These are phyloP conservation scores for Colius striatus DNA, from an alignment of 2,113 vertebrate genomes.

Conservation along the genomic window DNA sequence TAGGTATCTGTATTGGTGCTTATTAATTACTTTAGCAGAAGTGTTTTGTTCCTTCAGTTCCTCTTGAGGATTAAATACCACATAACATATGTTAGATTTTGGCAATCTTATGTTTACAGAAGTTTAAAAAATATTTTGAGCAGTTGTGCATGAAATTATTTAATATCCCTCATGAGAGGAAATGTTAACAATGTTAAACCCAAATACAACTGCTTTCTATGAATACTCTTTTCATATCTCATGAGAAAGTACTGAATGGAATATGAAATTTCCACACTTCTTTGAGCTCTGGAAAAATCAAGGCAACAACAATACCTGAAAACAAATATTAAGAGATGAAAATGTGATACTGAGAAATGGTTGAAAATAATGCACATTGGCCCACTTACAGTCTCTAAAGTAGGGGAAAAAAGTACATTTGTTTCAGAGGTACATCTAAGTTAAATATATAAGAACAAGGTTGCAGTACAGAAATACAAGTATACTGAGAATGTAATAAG, in stretches of 20 bases:
- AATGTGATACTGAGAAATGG: neutral
- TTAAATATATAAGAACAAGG: neutral
- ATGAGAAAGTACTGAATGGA: conserved; percentile 71
- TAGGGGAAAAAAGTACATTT: neutral
- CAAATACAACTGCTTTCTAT: conserved; percentile 70
- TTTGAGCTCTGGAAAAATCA: conserved; percentile 43
- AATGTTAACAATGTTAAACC: conserved; percentile 74
- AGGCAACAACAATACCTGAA: conserved; percentile 16
- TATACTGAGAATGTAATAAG: neutral
- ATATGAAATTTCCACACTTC: conserved; percentile 71
- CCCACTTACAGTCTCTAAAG: neutral
- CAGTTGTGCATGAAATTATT: conserved; percentile 81
- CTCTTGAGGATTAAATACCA: conserved; percentile 73
- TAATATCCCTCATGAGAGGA: conserved; percentile 82
- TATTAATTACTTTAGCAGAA: conserved; percentile 81
- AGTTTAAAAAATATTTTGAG: conserved; percentile 80
- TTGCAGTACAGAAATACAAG: neutral
- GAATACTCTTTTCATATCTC: conserved; percentile 75
- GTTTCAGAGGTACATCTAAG: neutral
- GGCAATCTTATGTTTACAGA: conserved; percentile 78
- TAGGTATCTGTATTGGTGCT: conserved; percentile 69
- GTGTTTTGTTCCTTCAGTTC: conserved; percentile 72
- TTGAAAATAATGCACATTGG: neutral
- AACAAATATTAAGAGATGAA: conserved; percentile 4
- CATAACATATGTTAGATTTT: conserved; percentile 77